Conservation (phyloP, 2,888 invertebrate genomes). For the Cataglyphis livida region DNA sequence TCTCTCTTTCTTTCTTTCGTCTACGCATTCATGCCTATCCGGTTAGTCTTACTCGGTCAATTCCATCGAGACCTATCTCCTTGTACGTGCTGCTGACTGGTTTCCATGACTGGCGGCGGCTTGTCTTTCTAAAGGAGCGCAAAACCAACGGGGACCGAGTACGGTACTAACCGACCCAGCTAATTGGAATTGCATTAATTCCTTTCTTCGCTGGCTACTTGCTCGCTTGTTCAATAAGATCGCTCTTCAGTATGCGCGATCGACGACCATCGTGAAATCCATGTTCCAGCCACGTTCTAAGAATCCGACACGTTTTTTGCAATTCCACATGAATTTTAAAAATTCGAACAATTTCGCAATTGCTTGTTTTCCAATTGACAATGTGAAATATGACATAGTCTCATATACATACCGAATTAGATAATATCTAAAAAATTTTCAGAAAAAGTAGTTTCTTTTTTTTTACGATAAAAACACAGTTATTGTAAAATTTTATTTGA, state of each 20-base stretch:
- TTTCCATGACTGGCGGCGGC: constrained; percentile 67
- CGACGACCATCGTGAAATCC: constrained; percentile 63
- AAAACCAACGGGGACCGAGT: constrained; percentile 67
- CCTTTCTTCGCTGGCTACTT: constrained; percentile 69
- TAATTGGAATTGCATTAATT: constrained; percentile 80
- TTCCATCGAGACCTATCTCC: constrained; percentile 63
- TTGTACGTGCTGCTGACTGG: constrained; percentile 62
- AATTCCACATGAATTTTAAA: background rate
- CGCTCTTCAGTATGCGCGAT: constrained; percentile 67
- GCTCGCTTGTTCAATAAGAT: constrained; percentile 68
- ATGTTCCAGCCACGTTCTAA: constrained; percentile 62
- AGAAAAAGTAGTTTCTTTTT: background rate
- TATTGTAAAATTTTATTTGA: background rate
- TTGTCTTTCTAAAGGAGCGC: constrained; percentile 74
- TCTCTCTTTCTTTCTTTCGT: background rate
- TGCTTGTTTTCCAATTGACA: background rate
- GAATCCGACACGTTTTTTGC: constrained; percentile 20
- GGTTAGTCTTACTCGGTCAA: constrained; percentile 65
- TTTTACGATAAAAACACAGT: background rate
- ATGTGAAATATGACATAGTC: background rate
- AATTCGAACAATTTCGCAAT: background rate
- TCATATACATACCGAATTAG: background rate
- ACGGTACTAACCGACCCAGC: constrained; percentile 63
- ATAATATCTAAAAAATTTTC: background rate
- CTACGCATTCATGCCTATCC: constrained; percentile 61